Conservation (phyloP, 2,113 vertebrate species). For the Nesoenas mayeri region DNA sequence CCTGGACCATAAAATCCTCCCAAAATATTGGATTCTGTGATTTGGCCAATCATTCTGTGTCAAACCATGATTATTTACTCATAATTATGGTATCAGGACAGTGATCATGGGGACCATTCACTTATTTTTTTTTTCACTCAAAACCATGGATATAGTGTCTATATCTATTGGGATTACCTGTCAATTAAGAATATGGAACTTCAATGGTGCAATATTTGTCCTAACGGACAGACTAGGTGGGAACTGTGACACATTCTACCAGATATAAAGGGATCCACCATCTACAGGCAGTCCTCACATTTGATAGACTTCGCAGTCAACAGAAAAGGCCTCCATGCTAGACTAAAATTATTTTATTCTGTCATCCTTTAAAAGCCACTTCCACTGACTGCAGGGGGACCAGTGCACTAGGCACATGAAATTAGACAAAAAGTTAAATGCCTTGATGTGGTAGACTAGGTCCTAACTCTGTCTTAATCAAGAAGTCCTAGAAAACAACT, state of each 20-base stretch:
- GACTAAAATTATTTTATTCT: neutral
- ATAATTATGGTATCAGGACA: neutral
- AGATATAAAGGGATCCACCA: fast-evolving
- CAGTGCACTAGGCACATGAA: neutral
- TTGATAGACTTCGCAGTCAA: neutral
- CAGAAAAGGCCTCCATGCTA: neutral
- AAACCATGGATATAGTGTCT: fast-evolving
- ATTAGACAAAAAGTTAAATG: neutral
- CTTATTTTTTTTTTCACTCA: neutral
- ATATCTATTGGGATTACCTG: neutral
- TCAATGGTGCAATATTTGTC: fast-evolving
- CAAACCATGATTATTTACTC: neutral
- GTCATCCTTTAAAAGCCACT: neutral
- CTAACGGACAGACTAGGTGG: fast-evolving
- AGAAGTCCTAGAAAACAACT: neutral
- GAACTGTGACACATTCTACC: fast-evolving
- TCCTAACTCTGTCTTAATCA: neutral
- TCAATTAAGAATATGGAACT: neutral
- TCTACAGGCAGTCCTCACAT: neutral
- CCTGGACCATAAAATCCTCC: neutral
- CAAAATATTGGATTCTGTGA: neutral
- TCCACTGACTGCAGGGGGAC: neutral
- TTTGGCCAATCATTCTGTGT: neutral
- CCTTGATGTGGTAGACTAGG: neutral
- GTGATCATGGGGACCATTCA: neutral